These are phyloP conservation scores for Phrixothrix hirtus DNA, from an alignment of 2,888 invertebrate species.

Conservation along the genomic window DNA sequence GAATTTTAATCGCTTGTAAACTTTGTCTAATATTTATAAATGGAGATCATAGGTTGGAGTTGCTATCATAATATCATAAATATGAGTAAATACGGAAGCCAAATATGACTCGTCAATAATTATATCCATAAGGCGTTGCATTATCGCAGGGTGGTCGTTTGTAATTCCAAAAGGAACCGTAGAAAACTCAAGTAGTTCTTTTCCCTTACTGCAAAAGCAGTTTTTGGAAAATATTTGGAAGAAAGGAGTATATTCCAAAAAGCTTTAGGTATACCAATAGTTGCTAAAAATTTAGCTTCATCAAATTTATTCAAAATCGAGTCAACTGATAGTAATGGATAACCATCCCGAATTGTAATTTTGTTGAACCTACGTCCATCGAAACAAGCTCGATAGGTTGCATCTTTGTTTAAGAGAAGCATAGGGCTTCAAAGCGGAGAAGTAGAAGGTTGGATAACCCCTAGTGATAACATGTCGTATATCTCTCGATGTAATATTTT, in stretches of 20 bases:
- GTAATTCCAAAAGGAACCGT: constrained; percentile 1
- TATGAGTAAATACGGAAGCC: not conserved
- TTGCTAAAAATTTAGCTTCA: not conserved
- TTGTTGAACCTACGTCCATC: not conserved
- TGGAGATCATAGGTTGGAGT: not conserved
- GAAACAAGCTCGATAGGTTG: not conserved
- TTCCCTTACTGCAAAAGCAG: not conserved
- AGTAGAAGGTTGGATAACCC: not conserved
- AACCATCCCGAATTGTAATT: not conserved
- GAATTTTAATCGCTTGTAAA: too few relatives aligned
- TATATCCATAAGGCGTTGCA: constrained; percentile 1
- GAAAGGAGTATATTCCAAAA: constrained; percentile 3
- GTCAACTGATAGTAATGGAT: not conserved
- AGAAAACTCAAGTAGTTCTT: not conserved
- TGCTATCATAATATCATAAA: not conserved
- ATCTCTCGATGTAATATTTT: not conserved
- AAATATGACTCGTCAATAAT: not conserved
- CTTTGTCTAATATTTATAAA: not conserved
- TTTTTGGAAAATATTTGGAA: not conserved
- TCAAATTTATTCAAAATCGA: not conserved
- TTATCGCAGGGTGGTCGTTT: not conserved
- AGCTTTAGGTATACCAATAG: not conserved
- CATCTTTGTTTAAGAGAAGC: not conserved
- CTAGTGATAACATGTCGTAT: not conserved
- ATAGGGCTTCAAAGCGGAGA: not conserved